Conservation (phyloP, 2,888 invertebrate species). For the Erebia epiphron region DNA sequence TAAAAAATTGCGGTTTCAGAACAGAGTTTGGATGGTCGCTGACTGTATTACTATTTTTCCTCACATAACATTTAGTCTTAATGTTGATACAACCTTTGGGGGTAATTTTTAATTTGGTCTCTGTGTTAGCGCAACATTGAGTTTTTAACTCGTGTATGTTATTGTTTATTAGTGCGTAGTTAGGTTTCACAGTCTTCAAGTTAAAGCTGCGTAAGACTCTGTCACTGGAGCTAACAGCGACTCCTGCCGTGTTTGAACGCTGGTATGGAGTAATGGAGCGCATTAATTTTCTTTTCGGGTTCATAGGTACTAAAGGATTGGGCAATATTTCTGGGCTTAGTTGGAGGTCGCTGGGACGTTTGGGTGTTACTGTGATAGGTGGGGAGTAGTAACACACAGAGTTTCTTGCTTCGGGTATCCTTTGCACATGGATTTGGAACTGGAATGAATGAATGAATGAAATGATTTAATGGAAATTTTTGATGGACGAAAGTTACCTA, state of each 20-base stretch:
- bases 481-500: no score
- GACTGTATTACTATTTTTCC: constrained; percentile 38
- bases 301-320: constrained; percentile 41
- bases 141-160: constrained; percentile 38
- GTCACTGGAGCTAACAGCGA: constrained; percentile 45
- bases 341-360: constrained; percentile 42
- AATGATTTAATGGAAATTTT: no score
- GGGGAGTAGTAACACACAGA: constrained; percentile 53
- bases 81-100: constrained; percentile 37
- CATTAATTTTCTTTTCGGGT: constrained; percentile 39
- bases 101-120: constrained; percentile 40
- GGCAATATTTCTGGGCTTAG: constrained; percentile 46
- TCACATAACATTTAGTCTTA: constrained; percentile 40
- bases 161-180: constrained; percentile 42
- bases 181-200: constrained; percentile 43
- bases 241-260: constrained; percentile 13
- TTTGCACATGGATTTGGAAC: neutral
- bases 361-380: constrained; percentile 56
- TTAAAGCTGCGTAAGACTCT: constrained; percentile 61
- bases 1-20: constrained; percentile 23
- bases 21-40: constrained; percentile 32
- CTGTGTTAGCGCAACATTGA: constrained; percentile 25
- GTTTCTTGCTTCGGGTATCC: constrained; percentile 54
- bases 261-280: constrained; percentile 23
- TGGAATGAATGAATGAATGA: neutral